Evolutionary conservation across 2,888 invertebrate genomes (phyloP).

Genomic region (Pandemis cinnamomeana): DNA sequence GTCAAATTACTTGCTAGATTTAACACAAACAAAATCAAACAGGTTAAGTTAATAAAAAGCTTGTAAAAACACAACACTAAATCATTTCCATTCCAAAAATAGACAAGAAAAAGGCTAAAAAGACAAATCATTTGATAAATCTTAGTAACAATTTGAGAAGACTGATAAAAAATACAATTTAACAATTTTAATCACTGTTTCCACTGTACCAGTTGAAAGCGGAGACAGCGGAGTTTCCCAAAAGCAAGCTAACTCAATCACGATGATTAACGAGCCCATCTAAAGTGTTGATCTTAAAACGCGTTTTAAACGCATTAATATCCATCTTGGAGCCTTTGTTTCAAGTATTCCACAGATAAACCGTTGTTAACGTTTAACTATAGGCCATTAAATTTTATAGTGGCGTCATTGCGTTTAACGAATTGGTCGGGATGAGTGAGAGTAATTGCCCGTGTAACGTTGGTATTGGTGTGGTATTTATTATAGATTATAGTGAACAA

Average conservation of each 20-base stretch:
- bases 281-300: conserved; percentile 32
- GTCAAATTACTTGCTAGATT: no score
- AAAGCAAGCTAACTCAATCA: conserved; percentile 28
- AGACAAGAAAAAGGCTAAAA: neutral
- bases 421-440: conserved; percentile 5
- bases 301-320: conserved; percentile 28
- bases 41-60: no score
- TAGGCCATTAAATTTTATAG: conserved; percentile 30
- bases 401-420: conserved; percentile 31
- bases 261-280: conserved; percentile 27
- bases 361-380: conserved; percentile 26
- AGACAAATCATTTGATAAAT: neutral
- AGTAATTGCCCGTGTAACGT: conserved; percentile 8
- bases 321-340: conserved; percentile 18
- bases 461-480: neutral
- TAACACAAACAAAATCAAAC: no score
- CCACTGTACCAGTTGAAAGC: neutral
- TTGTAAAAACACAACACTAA: neutral
- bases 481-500: neutral
- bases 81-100: neutral
- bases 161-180: neutral
- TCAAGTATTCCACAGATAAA: conserved; percentile 17
- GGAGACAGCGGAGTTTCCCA: conserved; percentile 15
- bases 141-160: neutral
- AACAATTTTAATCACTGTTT: conserved; percentile 7